A percentile compares a stretch with the other conserved stretches of the same genome.
Conservation (phyloP, 2,888 invertebrate genomes). For the Cylindroiulus punctatus region DNA sequence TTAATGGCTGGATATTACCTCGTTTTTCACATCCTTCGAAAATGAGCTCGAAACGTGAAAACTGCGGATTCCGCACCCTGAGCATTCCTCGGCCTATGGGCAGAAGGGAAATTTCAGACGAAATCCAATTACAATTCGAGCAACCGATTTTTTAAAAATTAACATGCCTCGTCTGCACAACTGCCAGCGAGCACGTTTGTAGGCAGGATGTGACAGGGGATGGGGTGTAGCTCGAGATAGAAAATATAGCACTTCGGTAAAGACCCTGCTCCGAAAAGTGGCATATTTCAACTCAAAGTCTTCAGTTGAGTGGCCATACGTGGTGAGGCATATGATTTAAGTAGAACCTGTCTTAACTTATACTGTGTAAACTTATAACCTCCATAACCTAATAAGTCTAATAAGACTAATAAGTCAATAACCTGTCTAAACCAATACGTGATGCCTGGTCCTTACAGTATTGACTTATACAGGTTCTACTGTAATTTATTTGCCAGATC, state of each 20-base stretch:
- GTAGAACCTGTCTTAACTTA: no score
- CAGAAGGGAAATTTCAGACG: neutral
- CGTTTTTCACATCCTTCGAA: constrained; percentile 18
- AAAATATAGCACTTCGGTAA: neutral
- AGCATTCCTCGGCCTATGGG: constrained; percentile 1
- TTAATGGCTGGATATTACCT: constrained; percentile 32
- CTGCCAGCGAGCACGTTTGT: neutral
- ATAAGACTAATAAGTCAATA: no score
- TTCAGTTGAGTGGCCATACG: neutral
- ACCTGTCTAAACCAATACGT: no score
- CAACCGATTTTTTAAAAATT: constrained; percentile 23
- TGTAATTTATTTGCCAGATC: no score
- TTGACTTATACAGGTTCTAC: no score
- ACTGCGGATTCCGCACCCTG: neutral
- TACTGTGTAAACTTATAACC: no score
- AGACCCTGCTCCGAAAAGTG: no score
- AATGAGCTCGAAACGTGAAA: constrained; percentile 30
- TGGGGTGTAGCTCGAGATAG: neutral
- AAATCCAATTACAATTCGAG: constrained; percentile 13
- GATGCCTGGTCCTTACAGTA: no score
- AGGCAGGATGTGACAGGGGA: no score
- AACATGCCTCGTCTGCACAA: neutral
- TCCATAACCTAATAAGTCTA: no score
- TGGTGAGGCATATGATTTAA: no score
- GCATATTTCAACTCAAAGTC: no score